phyloP scores from a whole-genome alignment of 2,113 vertebrate genomes.

The Cichladusa arquata region DNA sequence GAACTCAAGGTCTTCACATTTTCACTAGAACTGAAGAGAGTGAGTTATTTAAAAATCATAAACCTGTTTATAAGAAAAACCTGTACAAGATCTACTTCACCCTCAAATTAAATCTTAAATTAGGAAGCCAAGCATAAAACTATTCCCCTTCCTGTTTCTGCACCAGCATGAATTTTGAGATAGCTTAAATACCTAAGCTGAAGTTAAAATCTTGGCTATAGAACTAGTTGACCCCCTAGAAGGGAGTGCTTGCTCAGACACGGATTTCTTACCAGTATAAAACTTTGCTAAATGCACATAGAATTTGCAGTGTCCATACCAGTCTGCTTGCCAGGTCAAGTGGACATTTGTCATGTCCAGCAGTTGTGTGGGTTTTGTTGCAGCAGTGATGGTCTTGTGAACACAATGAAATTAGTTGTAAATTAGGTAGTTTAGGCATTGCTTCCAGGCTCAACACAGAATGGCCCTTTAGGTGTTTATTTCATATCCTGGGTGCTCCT shows the following conservation, averaged over 20 bases:
- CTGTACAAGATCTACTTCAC: background rate
- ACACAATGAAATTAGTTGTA: background rate
- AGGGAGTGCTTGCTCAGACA: background rate
- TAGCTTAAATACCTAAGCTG: background rate
- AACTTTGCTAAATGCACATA: background rate
- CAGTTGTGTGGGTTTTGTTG: background rate
- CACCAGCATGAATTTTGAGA: background rate
- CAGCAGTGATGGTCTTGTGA: background rate
- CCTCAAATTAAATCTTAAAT: background rate
- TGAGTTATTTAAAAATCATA: background rate
- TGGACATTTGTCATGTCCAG: background rate
- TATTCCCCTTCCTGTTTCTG: fast-evolving
- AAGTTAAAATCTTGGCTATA: background rate
- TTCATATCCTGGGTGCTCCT: background rate
- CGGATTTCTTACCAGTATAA: background rate
- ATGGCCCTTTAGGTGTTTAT: background rate
- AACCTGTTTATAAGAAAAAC: background rate
- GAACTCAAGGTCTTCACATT: background rate
- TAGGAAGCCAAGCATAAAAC: background rate
- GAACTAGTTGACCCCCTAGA: background rate
- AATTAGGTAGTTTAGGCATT: background rate
- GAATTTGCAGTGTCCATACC: background rate
- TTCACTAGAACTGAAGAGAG: background rate
- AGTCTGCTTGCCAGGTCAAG: background rate
- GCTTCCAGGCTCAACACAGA: background rate